These are phyloP conservation scores for Lasioglossum lativentre DNA, from an alignment of 2,888 invertebrate genomes.

Conservation along the genomic window DNA sequence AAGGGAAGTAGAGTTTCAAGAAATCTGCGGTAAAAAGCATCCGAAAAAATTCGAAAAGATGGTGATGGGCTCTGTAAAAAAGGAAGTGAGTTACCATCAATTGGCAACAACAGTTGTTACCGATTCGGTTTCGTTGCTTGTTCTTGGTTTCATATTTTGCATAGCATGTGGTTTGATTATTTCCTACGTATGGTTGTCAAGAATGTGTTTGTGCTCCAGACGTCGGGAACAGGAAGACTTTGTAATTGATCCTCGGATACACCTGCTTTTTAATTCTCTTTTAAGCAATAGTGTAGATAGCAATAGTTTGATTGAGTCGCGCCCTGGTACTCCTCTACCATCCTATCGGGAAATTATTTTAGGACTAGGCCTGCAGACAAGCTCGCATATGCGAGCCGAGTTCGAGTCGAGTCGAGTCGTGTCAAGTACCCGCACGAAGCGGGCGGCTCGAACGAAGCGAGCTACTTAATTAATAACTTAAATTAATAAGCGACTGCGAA, in stretches of 20 bases:
- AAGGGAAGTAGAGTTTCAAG: constrained; percentile 59
- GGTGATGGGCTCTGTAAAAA: constrained; percentile 55
- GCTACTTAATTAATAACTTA: no score
- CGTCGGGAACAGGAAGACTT: not conserved
- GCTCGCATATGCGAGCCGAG: no score
- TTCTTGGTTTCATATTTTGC: constrained; percentile 78
- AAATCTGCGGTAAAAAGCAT: constrained; percentile 61
- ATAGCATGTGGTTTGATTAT: constrained; percentile 71
- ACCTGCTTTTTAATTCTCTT: constrained; percentile 73
- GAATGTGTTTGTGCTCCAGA: constrained; percentile 59
- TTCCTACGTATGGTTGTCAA: constrained; percentile 76
- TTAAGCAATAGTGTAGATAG: constrained; percentile 54
- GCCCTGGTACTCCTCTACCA: constrained; percentile 82
- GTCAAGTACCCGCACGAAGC: no score
- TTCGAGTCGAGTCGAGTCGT: no score
- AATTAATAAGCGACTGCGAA: no score
- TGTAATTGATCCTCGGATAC: constrained; percentile 63
- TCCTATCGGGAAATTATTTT: constrained; percentile 81
- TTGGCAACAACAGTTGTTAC: constrained; percentile 18
- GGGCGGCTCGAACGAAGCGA: no score
- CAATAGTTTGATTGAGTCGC: constrained; percentile 61
- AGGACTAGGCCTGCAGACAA: no score
- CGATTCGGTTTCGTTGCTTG: constrained; percentile 71
- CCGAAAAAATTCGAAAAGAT: constrained; percentile 75
- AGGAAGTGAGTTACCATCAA: constrained; percentile 28